These are phyloP conservation scores for Gymnocypris eckloni DNA, from an alignment of 2,797 vertebrate species.

Conservation along the genomic window DNA sequence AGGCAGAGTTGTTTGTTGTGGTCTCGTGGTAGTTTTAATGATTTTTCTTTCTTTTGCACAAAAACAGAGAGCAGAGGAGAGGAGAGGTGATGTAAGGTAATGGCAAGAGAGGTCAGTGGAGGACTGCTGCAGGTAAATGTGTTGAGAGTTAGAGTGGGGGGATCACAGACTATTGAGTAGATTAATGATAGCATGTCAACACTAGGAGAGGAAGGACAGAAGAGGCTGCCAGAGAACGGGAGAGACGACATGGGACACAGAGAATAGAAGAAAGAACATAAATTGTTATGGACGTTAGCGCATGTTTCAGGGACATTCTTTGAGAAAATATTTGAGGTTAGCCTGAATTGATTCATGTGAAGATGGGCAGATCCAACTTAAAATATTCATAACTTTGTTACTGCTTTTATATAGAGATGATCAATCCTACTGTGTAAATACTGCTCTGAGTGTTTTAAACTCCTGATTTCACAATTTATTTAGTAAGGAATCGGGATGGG, in stretches of 20 bases:
- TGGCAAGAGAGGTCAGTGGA: neutral
- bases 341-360: neutral
- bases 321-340: neutral
- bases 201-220: neutral
- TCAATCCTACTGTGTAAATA: neutral
- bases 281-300: neutral
- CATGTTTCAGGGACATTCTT: neutral
- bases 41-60: constrained; percentile 44
- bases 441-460: neutral
- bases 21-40: constrained; percentile 48
- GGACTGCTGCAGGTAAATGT: constrained; percentile 3
- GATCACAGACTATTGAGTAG: neutral
- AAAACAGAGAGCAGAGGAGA: constrained; percentile 3
- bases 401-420: neutral
- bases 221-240: neutral
- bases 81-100: neutral
- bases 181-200: neutral
- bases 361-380: neutral
- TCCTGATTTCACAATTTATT: neutral
- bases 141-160: neutral
- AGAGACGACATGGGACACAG: neutral
- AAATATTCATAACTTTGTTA: neutral
- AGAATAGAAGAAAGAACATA: neutral
- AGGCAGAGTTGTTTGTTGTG: constrained; percentile 45
- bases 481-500: neutral